Evolutionary conservation across 2,797 vertebrate species (phyloP).

Genomic region (Natrix natrix): DNA sequence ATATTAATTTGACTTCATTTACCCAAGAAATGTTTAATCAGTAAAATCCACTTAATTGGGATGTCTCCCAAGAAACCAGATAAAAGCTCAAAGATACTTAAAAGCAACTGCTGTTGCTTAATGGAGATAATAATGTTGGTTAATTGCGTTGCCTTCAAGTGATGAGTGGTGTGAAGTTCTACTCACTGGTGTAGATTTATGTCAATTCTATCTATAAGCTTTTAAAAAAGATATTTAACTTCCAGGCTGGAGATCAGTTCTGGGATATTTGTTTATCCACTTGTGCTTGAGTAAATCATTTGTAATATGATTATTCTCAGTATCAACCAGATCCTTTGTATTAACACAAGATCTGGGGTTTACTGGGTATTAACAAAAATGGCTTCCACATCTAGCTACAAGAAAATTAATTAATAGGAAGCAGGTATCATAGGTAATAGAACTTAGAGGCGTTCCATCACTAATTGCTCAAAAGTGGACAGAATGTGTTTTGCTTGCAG

Average conservation of each 20-base stretch:
- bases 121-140: slow-evolving; percentile 56
- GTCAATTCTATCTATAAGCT: background rate
- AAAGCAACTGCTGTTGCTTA: slow-evolving; percentile 63
- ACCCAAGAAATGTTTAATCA: slow-evolving; percentile 73
- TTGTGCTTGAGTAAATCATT: background rate
- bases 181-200: slow-evolving; percentile 30
- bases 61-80: slow-evolving; percentile 71
- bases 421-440: background rate
- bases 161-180: slow-evolving; percentile 39
- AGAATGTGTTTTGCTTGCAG: background rate
- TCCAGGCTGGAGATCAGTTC: background rate
- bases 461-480: too few relatives aligned
- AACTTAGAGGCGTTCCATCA: background rate
- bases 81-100: slow-evolving; percentile 70
- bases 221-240: background rate
- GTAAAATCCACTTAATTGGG: slow-evolving; percentile 72
- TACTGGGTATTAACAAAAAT: background rate
- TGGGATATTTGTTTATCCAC: background rate
- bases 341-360: background rate
- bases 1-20: slow-evolving; percentile 75
- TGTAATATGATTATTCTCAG: background rate
- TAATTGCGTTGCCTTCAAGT: slow-evolving; percentile 62
- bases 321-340: background rate
- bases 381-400: background rate
- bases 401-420: background rate